Conservation (phyloP, 1,140 invertebrate genomes). For the Macrostomum lignano region DNA sequence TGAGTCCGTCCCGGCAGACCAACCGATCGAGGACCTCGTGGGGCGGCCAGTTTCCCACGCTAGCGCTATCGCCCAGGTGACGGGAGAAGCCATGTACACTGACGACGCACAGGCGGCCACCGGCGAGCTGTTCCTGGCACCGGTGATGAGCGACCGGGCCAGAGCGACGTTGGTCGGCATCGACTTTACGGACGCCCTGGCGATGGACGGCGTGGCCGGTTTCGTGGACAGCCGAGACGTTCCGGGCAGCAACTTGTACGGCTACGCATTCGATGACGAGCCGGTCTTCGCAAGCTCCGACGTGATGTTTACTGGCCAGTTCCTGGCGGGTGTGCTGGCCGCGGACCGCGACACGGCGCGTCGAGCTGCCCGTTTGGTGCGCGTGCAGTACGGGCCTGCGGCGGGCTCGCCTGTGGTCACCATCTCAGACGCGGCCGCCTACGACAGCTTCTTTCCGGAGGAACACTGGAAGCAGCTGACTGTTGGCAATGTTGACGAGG, state of each 20-base stretch:
- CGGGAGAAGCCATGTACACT: constrained; percentile 57
- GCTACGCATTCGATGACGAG: constrained; percentile 9
- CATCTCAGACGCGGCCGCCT: no score
- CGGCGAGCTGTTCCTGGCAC: constrained; percentile 11
- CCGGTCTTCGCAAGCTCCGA: constrained; percentile 14
- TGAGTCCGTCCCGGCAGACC: constrained; percentile 32
- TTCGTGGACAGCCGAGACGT: constrained; percentile 19
- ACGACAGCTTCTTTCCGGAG: no score
- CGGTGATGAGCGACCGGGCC: no score
- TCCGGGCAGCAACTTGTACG: constrained; percentile 11
- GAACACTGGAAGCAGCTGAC: no score
- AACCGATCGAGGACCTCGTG: constrained; percentile 39
- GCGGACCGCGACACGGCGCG: no score
- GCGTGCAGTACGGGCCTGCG: no score
- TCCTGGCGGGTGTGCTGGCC: no score
- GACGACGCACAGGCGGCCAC: constrained; percentile 46
- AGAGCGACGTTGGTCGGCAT: constrained; percentile 22
- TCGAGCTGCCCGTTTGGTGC: no score
- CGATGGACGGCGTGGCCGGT: constrained; percentile 34
- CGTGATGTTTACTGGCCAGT: no score
- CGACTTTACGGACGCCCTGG: constrained; percentile 40
- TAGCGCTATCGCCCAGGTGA: constrained; percentile 53
- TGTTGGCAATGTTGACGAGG: no score
- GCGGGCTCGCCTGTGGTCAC: no score
- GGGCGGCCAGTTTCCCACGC: constrained; percentile 49